Evolutionary conservation across 2,113 vertebrate species (phyloP), one percentile per base, ranked within the genome.

Genomic region (Leucopsar rothschildi): DNA sequence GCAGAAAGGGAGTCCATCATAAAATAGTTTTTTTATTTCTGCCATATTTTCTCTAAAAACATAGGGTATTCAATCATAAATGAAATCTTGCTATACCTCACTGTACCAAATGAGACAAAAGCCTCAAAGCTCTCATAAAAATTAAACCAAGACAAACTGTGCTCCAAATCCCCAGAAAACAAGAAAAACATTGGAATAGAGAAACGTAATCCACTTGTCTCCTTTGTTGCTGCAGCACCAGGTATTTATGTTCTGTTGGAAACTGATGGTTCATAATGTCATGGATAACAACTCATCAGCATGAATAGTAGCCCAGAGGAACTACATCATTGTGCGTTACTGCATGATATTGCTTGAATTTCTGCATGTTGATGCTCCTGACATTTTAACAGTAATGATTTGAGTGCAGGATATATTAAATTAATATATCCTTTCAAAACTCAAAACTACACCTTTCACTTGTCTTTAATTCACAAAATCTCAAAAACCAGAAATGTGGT

Each of bases 111-210:
- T 35, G 61, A 84, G 76, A 81, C 17, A 71, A 84, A 77, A 92
- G 49, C 20, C 60, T 49, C 68, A 92, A 86, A 88, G 60, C 68
- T 53, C 82, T 95, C 56, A 53, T 52, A 90, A 92, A 96, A 96
- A 92, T 92, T 90, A 94, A 94, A 96, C 55, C 55, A 95, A 96
- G 94, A 93, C 81, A 95, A 93, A 93, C 77, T 17, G 72, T 60
- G 21, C 60, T 83, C 33, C 85, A 91, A 90, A 93, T 94, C 79
- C 82, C 69, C 42, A 83, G 79, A 71, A 93, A 94, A 93, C 29
- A 83, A 86, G 85, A 91, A 93, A 86, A 95, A 86, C 6, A 3
- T 73, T 64, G 27, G n/a, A 90, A 88, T 28, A 78, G 79, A 59
- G 42, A n/a, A 71, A 53, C 4, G 1, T 73, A 90, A 95, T 95